phyloP scores from a whole-genome alignment of 2,113 vertebrate species.

The Mastomys natalensis region DNA sequence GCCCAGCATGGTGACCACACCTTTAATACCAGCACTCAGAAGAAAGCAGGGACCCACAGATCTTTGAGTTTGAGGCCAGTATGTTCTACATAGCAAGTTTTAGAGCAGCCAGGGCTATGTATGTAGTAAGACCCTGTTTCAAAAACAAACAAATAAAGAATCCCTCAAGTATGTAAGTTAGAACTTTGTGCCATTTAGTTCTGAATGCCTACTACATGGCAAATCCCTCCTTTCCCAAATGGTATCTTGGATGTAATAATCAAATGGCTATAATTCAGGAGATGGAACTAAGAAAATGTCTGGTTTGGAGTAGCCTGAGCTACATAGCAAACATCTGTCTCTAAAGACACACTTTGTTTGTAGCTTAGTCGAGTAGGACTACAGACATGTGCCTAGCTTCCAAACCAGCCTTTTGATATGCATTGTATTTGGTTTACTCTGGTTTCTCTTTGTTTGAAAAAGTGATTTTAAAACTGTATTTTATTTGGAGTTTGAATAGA shows the following conservation, averaged over 20 bases:
- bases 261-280: neutral
- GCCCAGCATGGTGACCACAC: neutral
- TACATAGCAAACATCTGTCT: neutral
- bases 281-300: neutral
- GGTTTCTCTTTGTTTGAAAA: conserved; percentile 21
- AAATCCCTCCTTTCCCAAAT: neutral
- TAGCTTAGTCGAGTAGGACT: neutral
- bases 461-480: conserved; percentile 4
- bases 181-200: neutral
- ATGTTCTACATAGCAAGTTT: neutral
- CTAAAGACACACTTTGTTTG: neutral
- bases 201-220: neutral
- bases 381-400: no score
- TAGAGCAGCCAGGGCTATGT: neutral
- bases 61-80: neutral
- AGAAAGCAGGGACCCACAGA: neutral
- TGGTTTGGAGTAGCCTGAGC: neutral
- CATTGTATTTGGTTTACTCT: neutral
- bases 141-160: neutral
- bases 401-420: neutral
- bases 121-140: neutral
- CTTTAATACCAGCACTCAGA: neutral
- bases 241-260: neutral
- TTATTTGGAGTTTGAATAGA: conserved; percentile 46
- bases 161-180: neutral